Conservation (phyloP, 2,888 invertebrate genomes). For the Nemotelus nigrinus region DNA sequence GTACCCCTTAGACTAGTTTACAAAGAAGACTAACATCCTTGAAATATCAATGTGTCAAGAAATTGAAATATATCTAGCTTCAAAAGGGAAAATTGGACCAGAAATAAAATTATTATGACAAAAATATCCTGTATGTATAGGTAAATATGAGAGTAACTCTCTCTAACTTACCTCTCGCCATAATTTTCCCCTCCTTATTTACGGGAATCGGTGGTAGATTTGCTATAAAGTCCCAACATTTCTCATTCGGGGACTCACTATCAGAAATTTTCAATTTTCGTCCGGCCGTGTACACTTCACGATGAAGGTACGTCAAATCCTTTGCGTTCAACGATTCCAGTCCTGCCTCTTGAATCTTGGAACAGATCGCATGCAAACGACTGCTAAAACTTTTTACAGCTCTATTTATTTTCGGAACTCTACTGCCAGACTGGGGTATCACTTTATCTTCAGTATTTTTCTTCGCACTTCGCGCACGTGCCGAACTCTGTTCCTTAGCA, state of each 20-base stretch:
- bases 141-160: too few species aligned
- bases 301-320: slow-evolving; percentile 60
- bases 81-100: too few species aligned
- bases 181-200: slow-evolving; percentile 24
- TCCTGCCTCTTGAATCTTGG: slow-evolving; percentile 59
- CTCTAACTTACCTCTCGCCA: slow-evolving; percentile 24
- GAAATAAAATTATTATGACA: too few species aligned
- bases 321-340: slow-evolving; percentile 57
- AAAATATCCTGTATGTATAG: too few species aligned
- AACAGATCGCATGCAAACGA: slow-evolving; percentile 55
- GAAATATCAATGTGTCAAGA: neutral
- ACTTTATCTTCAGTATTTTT: neutral
- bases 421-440: neutral
- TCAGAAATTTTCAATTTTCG: slow-evolving; percentile 53
- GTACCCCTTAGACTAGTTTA: too few species aligned
- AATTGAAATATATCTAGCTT: neutral
- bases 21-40: too few species aligned
- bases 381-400: neutral
- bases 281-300: slow-evolving; percentile 58
- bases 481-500: neutral
- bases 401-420: neutral
- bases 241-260: slow-evolving; percentile 21
- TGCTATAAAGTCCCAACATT: slow-evolving; percentile 21
- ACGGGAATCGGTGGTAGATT: slow-evolving; percentile 23
- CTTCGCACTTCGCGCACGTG: neutral